Evolutionary conservation across 2,113 vertebrate species (phyloP).

Genomic region (Gymnobelideus leadbeateri): DNA sequence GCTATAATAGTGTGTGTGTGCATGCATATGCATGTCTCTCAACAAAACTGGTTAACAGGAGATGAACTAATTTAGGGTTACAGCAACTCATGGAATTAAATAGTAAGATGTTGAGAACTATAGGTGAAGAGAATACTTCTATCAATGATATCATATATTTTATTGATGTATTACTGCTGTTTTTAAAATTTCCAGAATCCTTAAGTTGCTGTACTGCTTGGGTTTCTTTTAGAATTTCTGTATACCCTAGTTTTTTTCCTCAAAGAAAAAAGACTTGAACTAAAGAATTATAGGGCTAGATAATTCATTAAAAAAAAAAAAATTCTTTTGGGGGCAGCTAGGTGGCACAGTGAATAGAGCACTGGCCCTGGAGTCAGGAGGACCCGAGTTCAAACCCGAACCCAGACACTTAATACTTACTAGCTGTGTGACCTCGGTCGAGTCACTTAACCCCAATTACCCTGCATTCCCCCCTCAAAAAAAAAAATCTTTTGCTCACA

Average conservation of each 20-base stretch:
- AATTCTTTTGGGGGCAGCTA: not conserved
- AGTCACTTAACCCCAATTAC: too few relatives aligned
- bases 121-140: too few relatives aligned
- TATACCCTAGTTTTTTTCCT: not conserved
- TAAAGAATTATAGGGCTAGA: not conserved
- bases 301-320: not conserved
- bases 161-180: not conserved
- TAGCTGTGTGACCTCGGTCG: too few relatives aligned
- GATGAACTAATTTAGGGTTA: not conserved
- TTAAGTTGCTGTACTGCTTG: not conserved
- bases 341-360: too few relatives aligned
- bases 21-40: not conserved
- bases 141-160: too few relatives aligned
- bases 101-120: too few relatives aligned
- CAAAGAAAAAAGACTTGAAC: not conserved
- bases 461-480: too few relatives aligned
- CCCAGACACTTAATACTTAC: too few relatives aligned
- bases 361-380: too few relatives aligned
- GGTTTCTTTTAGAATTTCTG: not conserved
- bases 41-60: too few relatives aligned
- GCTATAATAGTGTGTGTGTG: not conserved
- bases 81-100: not conserved
- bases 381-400: too few relatives aligned
- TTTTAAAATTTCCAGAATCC: not conserved
- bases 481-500: not conserved